Base-by-base conservation (phyloP, 1,140 invertebrate species). In the Druon quercuslanigerum region DNA sequence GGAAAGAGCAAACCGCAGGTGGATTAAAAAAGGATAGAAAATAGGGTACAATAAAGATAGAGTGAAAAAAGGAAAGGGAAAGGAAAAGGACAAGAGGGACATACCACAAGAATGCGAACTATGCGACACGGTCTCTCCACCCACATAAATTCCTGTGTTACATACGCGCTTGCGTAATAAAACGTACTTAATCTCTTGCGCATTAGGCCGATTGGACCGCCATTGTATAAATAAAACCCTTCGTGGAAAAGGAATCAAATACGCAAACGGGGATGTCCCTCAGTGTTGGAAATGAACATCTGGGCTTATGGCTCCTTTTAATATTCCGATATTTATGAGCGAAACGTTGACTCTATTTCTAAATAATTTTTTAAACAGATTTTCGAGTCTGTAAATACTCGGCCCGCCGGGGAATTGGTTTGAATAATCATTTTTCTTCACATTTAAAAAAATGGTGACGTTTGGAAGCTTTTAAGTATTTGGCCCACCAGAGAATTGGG, bases 141-240 rank as follows among this genome's bases (percentile, higher is more conserved):
- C 71, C 56, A 79, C 80, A 17, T 76, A 51, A 73, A 82, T 83
- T 85, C 79, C 77, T 72, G 40, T 0, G 33, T 20, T 60, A 7
- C 40, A 60, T 51, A 77, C 77, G 77, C 79, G 80, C 74, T 80
- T 84, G 80, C 83, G 79, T 85, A 83, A 81, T 85, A 83, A 40
- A 33, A 81, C 78, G 80, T 76, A 82, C 82, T 84, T 84, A 76
- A 83, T 86, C 79, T 79, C 81, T 70, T n/a, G 66, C 79, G 80
- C 79, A 86, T 85, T 85, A 86, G 79, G 74, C 72, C 78, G 81
- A 86, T 81, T 84, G 82, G 79, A 77, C 57, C 82, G 75, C 78
- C 72, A 77, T 75, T 77, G 66, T 51, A 74, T 76, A 57, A 11
- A 40, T 78, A 60, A 73, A 51, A 51, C 60, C 17, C 73, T 51